Evolutionary conservation across 2,888 invertebrate genomes (phyloP), one percentile per base, ranked within the genome.

Genomic region (Meganola albula): DNA sequence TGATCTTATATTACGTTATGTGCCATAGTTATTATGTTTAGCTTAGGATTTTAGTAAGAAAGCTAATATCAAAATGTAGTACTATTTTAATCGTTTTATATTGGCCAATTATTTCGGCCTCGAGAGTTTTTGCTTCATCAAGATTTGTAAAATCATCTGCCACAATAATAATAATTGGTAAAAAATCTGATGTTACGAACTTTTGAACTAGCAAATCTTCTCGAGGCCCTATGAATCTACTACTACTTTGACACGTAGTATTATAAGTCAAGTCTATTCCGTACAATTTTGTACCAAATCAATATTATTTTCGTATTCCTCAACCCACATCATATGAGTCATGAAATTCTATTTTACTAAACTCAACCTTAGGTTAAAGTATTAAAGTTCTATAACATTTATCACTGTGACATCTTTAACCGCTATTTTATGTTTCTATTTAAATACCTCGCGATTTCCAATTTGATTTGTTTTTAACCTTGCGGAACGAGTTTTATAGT

Each of bases 271-370:
- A 44, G 37, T 48, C 44, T 53, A 54, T 44, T 58, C 47, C 48
- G 61, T 61, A 62, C 55, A 57, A 42, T 56, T 66, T 58, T 55
- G 58, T 69, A 63, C 61, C 58, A 57, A 63, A 75, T 73, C 70
- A 63, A 73, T 75, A 69, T 46, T 58, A 53, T 66, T 66, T 65
- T 65, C 72, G 68, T 75, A 71, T 65, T 56, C 55, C 53, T 50
- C 58, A 48, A 48, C 67, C 59, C 48, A 63, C 64, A 46, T 49
- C 34, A 31, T 38, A 46, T 79, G 71, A 76, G 54, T 78, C 77
- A 78, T 57, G 40, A 34, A 27, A 32, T 41, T 48, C 59, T 47
- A 49, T 45, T 27, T 31, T 29, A 39, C 40, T 46, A 61, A 58
- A 62, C 47, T 63, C 48, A 58, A 66, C 65, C 63, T 64, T 71